These are phyloP conservation scores for Fopius arisanus DNA, from an alignment of 1,140 invertebrate genomes.

Conservation along the genomic window DNA sequence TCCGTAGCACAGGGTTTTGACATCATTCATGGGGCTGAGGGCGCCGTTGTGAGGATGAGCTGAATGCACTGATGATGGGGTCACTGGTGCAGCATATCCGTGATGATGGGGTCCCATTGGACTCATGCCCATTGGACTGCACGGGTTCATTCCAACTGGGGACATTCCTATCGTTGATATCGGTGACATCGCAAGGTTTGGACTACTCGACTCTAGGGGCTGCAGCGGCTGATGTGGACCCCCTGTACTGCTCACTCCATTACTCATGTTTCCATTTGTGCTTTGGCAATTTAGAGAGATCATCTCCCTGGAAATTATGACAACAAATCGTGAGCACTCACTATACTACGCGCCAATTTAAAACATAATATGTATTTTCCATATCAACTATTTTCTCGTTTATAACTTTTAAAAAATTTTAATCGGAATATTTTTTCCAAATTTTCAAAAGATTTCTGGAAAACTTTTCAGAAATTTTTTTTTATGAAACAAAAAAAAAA, in stretches of 20 bases:
- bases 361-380: no score
- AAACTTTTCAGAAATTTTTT: no score
- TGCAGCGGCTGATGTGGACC: constrained; percentile 52
- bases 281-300: constrained; percentile 49
- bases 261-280: constrained; percentile 34
- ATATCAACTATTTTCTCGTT: no score
- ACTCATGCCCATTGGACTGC: constrained; percentile 58
- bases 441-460: no score
- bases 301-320: constrained; percentile 50
- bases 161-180: constrained; percentile 60
- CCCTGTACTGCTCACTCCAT: constrained; percentile 33
- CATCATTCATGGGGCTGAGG: constrained; percentile 58
- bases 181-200: constrained; percentile 54
- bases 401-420: no score
- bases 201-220: constrained; percentile 53
- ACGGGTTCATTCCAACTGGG: constrained; percentile 54
- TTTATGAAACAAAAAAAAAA: no score
- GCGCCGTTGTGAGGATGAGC: constrained; percentile 52
- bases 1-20: constrained; percentile 57
- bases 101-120: constrained; percentile 57
- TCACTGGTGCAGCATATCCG: constrained; percentile 56
- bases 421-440: no score
- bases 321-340: background rate
- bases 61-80: constrained; percentile 55
- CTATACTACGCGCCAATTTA: no score